A percentile compares a stretch with the other conserved stretches of the same genome.
Evolutionary conservation across 2,888 invertebrate species (phyloP).

Genomic region (Euplexia lucipara): DNA sequence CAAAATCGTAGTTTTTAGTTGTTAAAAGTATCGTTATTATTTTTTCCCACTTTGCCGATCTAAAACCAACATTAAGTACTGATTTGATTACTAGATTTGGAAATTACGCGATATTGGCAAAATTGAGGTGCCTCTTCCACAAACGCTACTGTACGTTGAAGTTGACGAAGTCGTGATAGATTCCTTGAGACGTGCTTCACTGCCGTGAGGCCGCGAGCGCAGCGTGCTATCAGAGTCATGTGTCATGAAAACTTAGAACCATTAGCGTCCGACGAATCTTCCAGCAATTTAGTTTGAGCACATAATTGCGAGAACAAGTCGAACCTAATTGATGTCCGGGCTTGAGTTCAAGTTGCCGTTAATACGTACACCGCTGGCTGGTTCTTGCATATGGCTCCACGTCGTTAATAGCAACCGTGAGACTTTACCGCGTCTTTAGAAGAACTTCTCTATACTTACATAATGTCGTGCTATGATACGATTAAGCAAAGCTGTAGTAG

Average conservation of each 20-base stretch:
- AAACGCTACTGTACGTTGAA: too few species aligned
- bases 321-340: conserved; percentile 87
- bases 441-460: conserved; percentile 36
- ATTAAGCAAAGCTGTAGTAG: conserved; percentile 43
- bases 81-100: too few species aligned
- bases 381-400: conserved; percentile 72
- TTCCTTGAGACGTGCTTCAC: conserved; percentile 40
- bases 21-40: too few species aligned
- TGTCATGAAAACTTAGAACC: conserved; percentile 82
- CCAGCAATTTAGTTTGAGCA: conserved; percentile 88
- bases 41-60: too few species aligned
- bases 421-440: conserved; percentile 46
- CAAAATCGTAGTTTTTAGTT: too few species aligned
- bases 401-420: conserved; percentile 62
- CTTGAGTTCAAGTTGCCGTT: conserved; percentile 85
- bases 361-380: conserved; percentile 68
- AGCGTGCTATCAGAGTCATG: conserved; percentile 68
- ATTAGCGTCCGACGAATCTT: conserved; percentile 87
- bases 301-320: conserved; percentile 90
- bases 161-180: too few species aligned
- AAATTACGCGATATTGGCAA: too few species aligned
- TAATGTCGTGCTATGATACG: conserved; percentile 51
- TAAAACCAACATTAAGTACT: too few species aligned
- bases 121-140: too few species aligned
- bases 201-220: conserved; percentile 55